phyloP scores from a whole-genome alignment of 2,888 invertebrate genomes.

The Yponomeuta cagnagella region DNA sequence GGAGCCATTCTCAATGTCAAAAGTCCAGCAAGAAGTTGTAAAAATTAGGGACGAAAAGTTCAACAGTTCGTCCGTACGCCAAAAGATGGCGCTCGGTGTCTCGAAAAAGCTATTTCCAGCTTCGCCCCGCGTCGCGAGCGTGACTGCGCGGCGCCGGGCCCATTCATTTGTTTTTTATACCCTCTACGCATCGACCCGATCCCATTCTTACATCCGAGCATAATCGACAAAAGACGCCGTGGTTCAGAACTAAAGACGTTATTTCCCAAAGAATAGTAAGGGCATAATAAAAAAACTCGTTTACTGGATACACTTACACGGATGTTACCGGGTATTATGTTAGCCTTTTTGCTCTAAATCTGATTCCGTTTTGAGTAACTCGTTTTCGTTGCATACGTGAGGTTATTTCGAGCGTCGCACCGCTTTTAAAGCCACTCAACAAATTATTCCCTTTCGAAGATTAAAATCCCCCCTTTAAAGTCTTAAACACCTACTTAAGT shows the following conservation, averaged over 20 bases:
- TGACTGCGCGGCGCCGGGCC: constrained; percentile 25
- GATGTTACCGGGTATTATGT: constrained; percentile 33
- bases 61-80: constrained; percentile 22
- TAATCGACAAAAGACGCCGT: constrained; percentile 61
- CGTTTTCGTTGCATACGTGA: constrained; percentile 20
- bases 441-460: neutral
- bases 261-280: constrained; percentile 24
- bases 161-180: constrained; percentile 49
- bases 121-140: constrained; percentile 31
- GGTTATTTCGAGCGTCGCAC: constrained; percentile 14
- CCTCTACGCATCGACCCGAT: constrained; percentile 43
- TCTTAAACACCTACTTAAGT: neutral
- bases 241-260: constrained; percentile 48
- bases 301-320: constrained; percentile 37
- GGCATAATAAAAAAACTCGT: constrained; percentile 29
- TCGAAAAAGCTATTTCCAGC: constrained; percentile 17
- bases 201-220: constrained; percentile 59
- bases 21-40: neutral
- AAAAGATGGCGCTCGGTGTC: constrained; percentile 41
- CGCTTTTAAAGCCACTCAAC: neutral
- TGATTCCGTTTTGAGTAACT: constrained; percentile 19
- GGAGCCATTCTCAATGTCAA: too few species aligned
- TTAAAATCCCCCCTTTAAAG: neutral
- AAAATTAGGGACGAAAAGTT: neutral
- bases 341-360: constrained; percentile 26